Conservation (phyloP, 2,888 invertebrate species). For the Rhingia rostrata region DNA sequence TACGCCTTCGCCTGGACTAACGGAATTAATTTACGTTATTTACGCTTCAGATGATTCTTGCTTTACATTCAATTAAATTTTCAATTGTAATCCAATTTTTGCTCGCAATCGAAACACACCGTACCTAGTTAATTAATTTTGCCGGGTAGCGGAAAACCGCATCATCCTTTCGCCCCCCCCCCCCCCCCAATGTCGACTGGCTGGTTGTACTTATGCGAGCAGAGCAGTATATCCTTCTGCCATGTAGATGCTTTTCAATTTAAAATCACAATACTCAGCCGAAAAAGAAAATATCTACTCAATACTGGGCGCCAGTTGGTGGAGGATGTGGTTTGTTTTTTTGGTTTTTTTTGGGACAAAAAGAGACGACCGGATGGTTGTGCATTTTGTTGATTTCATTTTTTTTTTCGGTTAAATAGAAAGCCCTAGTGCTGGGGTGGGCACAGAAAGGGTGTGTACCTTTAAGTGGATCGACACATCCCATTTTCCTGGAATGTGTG, state of each 20-base stretch:
- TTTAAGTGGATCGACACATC: slow-evolving; percentile 37
- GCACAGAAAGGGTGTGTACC: slow-evolving; percentile 48
- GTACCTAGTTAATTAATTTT: slow-evolving; percentile 59
- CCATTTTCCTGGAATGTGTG: neutral
- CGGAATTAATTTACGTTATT: slow-evolving; percentile 63
- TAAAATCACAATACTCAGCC: neutral
- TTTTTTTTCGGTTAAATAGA: neutral
- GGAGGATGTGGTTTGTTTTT: slow-evolving; percentile 2
- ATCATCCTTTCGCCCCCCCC: slow-evolving; percentile 29
- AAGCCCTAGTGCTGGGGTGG: neutral
- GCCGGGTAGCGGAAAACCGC: slow-evolving; percentile 49
- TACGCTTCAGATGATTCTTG: slow-evolving; percentile 36
- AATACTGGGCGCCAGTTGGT: slow-evolving; percentile 5
- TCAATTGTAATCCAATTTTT: slow-evolving; percentile 69
- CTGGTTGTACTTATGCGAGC: neutral
- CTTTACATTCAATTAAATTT: slow-evolving; percentile 69
- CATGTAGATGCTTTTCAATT: neutral
- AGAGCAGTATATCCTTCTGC: too few species aligned
- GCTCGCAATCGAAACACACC: slow-evolving; percentile 56
- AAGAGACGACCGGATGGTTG: slow-evolving; percentile 45
- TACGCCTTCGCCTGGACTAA: neutral
- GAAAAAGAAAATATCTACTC: neutral
- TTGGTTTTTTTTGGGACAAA: slow-evolving; percentile 26
- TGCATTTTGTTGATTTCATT: neutral
- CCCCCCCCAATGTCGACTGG: neutral